Evolutionary conservation across 2,113 vertebrate genomes (phyloP).

Genomic region (Ornithorhynchus anatinus): DNA sequence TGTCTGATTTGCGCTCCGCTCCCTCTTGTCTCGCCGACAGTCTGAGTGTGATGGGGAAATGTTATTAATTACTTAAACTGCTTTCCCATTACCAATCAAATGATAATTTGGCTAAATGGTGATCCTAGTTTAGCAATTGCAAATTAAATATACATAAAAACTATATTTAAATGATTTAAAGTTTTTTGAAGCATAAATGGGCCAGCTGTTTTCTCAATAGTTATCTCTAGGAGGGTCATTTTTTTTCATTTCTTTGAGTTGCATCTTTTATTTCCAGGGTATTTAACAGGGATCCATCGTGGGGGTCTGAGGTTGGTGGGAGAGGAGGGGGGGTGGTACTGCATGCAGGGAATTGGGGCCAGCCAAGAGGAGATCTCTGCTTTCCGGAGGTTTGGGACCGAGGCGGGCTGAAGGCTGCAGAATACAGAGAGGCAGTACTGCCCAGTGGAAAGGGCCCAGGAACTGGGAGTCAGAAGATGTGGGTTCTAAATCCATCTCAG

Average conservation of each 20-base stretch:
- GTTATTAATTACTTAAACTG: background rate
- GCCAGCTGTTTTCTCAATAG: background rate
- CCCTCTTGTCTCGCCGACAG: background rate
- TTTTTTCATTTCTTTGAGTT: background rate
- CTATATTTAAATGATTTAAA: background rate
- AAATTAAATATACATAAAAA: background rate
- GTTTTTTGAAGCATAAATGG: constrained; percentile 17
- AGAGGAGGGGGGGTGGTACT: no score
- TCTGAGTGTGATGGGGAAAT: background rate
- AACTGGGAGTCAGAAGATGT: no score
- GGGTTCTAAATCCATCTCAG: no score
- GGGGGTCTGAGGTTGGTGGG: no score
- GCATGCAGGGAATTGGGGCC: no score
- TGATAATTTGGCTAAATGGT: background rate
- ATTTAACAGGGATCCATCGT: no score
- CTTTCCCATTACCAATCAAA: background rate
- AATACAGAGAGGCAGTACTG: no score
- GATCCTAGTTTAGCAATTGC: constrained; percentile 13
- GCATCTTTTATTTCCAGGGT: no score
- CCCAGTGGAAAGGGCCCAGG: no score
- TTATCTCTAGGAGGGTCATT: background rate
- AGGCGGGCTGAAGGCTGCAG: no score
- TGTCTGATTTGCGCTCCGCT: constrained; percentile 47
- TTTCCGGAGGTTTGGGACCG: no score
- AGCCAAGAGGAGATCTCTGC: no score